A percentile compares a stretch with the other conserved stretches of the same genome.
These are phyloP conservation scores for Phainopepla nitens DNA, from an alignment of 2,113 vertebrate species.

Conservation along the genomic window DNA sequence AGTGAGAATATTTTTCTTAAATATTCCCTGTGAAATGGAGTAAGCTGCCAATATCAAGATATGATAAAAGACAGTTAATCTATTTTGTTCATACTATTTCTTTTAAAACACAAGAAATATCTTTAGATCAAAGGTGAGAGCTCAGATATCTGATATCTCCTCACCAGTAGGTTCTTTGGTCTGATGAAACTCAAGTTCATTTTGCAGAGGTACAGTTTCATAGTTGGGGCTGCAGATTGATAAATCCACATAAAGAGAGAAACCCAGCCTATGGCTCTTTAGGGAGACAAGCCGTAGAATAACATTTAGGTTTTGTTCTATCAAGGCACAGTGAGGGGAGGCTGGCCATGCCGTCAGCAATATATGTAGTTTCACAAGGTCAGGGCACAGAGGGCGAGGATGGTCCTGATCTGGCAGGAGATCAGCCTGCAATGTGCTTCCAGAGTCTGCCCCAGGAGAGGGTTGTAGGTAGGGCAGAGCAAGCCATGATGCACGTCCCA, in stretches of 20 bases:
- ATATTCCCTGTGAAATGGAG: background rate
- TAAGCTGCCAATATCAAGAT: background rate
- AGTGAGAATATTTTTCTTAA: background rate
- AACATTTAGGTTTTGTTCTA: background rate
- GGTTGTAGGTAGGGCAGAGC: background rate
- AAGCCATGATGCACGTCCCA: fast-evolving
- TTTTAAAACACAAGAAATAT: background rate
- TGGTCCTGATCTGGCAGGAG: background rate
- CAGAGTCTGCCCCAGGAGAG: background rate
- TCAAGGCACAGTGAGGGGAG: background rate
- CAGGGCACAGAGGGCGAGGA: background rate
- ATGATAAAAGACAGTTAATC: background rate
- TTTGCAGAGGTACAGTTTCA: background rate
- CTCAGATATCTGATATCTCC: background rate
- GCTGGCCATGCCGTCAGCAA: background rate
- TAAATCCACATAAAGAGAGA: background rate
- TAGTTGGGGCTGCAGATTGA: background rate
- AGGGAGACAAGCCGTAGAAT: fast-evolving
- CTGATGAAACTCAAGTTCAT: background rate
- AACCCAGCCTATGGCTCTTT: fast-evolving
- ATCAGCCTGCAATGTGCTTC: background rate
- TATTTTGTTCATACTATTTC: background rate
- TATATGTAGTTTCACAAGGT: background rate
- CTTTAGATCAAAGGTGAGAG: background rate
- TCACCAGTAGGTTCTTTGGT: background rate